Evolutionary conservation across 2,888 invertebrate genomes (phyloP), one percentile per base, ranked within the genome.

Genomic region (Heliconius charithonia): DNA sequence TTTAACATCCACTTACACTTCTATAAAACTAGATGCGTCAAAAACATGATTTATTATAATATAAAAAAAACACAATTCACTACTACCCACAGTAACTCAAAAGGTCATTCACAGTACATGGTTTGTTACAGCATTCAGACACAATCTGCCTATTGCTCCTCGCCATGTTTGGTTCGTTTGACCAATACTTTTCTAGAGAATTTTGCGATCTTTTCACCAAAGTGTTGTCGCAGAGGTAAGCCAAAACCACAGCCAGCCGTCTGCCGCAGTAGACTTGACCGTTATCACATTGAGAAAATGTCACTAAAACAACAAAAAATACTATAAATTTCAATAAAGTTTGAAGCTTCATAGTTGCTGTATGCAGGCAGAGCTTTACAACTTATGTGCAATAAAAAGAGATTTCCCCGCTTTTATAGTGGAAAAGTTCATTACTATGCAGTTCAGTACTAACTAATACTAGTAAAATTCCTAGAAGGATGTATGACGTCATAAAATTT

Each of bases 101-200:
- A 19, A 89, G 82, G 59, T 88, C 86, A 0, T 83, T 78, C 1
- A 85, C 65, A 9, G 85, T 81, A 74, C 89, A 89, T 0, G 87
- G 84, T 27, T 86, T 87, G 10, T 85, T 84, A 77, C 89, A 89
- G 83, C 89, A 89, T 66, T 87, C 85, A 1, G 82, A 83, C 13
- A 83, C 87, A 22, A 88, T 84, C 45, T 86, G 85, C 45, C 87
- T 77, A 78, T 86, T 87, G 9, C 84, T 85, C 32, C 86, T 80
- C 27, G 12, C 37, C 69, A 69, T 37, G 32, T 51, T 56, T 16
- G 71, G 62, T 37, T 41, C 41, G 29, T 22, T 32, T 3, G 56
- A 9, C 72, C 56, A 72, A 59, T n/a, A 32, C 13, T 25, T 65
- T 3, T 45, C 29, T 62, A 65, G 27, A 41, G 19, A 56, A 37